These are phyloP conservation scores for Micrastur ruficollis DNA, from an alignment of 2,797 vertebrate species.

Conservation along the genomic window DNA sequence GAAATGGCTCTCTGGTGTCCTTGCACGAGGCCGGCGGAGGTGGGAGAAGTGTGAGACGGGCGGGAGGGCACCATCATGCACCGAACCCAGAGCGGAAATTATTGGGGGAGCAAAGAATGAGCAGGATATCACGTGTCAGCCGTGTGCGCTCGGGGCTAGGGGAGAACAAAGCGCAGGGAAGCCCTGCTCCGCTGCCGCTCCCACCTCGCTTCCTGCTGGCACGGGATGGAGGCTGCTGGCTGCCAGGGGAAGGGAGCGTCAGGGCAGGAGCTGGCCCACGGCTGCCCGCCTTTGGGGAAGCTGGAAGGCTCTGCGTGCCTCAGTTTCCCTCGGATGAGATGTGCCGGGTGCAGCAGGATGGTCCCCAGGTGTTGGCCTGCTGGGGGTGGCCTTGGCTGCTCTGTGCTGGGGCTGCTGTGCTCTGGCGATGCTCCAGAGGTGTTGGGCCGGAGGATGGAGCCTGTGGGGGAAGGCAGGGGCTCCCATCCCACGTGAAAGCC, in stretches of 20 bases:
- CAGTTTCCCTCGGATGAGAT: not conserved
- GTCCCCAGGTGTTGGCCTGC: not conserved
- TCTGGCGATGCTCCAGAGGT: not conserved
- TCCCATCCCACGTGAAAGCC: accelerated
- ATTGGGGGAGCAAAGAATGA: conserved; percentile 1
- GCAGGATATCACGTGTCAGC: conserved; percentile 51
- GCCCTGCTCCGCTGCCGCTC: conserved; percentile 5
- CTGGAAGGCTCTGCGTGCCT: not conserved
- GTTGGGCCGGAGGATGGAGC: not conserved
- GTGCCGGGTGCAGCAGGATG: not conserved
- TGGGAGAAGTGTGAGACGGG: not conserved
- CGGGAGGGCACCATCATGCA: not conserved
- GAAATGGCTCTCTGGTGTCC: accelerated
- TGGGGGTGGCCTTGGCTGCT: not conserved
- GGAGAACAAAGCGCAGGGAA: conserved; percentile 55
- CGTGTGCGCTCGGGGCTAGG: not conserved
- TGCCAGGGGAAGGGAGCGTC: not conserved
- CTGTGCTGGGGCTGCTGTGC: not conserved
- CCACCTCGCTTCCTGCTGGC: conserved; percentile 38
- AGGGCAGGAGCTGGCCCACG: accelerated
- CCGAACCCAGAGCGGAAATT: not conserved
- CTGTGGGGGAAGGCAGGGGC: not conserved
- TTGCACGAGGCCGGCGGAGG: not conserved
- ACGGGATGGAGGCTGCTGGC: not conserved
- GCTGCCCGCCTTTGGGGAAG: not conserved